Conservation (phyloP, 2,797 vertebrate species). For the Sylvilagus floridanus region DNA sequence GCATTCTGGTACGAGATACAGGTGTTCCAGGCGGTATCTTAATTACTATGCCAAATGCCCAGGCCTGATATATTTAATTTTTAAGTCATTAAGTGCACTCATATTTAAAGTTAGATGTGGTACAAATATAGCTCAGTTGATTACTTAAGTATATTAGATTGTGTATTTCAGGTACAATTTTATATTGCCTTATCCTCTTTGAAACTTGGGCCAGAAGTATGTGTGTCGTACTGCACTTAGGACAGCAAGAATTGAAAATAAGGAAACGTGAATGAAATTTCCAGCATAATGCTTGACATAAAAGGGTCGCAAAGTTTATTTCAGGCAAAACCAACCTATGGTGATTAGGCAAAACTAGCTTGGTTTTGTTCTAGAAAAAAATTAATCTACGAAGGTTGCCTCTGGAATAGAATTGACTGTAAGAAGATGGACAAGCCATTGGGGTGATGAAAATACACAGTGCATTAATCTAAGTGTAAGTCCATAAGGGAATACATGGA, state of each 20-base stretch:
- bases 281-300: neutral
- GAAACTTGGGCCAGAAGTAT: neutral
- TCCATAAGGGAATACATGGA: neutral
- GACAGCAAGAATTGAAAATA: conserved; percentile 48
- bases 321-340: neutral
- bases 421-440: neutral
- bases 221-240: neutral
- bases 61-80: neutral
- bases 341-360: neutral
- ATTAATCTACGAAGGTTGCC: neutral
- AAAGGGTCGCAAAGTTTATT: neutral
- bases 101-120: neutral
- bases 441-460: neutral
- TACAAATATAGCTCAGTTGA: neutral
- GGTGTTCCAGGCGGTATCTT: no score
- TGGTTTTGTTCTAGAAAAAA: neutral
- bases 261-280: neutral
- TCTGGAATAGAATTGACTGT: neutral
- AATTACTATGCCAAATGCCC: no score
- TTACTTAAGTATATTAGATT: neutral
- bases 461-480: neutral
- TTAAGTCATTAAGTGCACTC: neutral
- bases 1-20: no score
- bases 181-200: neutral
- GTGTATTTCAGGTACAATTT: neutral